Conservation (phyloP, 2,797 vertebrate species). For the Chelon labrosus region DNA sequence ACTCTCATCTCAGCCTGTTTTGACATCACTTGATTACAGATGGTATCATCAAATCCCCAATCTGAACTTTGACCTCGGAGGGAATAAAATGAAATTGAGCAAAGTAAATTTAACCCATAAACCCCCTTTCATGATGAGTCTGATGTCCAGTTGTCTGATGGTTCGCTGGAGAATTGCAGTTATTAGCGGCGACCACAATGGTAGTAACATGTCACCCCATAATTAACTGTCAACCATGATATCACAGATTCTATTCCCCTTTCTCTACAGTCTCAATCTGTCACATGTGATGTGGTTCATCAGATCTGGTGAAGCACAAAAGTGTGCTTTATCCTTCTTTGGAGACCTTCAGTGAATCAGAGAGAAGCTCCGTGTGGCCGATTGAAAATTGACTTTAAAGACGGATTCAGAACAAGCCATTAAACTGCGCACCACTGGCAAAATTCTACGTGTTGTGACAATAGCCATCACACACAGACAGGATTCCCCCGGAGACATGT, state of each 20-base stretch:
- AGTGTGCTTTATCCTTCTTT: conserved; percentile 10
- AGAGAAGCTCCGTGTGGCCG: conserved; percentile 19
- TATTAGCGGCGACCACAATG: conserved; percentile 38
- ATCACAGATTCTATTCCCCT: conserved; percentile 19
- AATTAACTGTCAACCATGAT: conserved; percentile 64
- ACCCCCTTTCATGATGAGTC: conserved; percentile 17
- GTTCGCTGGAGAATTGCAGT: conserved; percentile 7
- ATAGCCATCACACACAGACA: conserved; percentile 41
- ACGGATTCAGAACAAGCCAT: conserved; percentile 45
- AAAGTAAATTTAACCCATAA: conserved; percentile 47
- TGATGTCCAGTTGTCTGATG: conserved; percentile 46
- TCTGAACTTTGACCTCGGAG: conserved; percentile 66
- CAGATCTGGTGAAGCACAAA: conserved; percentile 42
- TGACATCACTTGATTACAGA: conserved; percentile 69
- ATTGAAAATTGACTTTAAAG: conserved; percentile 29
- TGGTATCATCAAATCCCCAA: conserved; percentile 59
- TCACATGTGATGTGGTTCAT: conserved; percentile 37
- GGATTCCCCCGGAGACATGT: conserved; percentile 32
- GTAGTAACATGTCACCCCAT: conserved; percentile 42
- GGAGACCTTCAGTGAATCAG: conserved; percentile 29
- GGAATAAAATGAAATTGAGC: conserved; percentile 66
- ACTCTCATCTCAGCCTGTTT: conserved; percentile 42
- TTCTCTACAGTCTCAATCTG: conserved; percentile 31
- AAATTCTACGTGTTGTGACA: conserved; percentile 43
- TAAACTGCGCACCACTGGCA: conserved; percentile 34